Evolutionary conservation across 2,888 invertebrate species (phyloP), one percentile per base, ranked within the genome.

Genomic region (Eubasilissa splendida): DNA sequence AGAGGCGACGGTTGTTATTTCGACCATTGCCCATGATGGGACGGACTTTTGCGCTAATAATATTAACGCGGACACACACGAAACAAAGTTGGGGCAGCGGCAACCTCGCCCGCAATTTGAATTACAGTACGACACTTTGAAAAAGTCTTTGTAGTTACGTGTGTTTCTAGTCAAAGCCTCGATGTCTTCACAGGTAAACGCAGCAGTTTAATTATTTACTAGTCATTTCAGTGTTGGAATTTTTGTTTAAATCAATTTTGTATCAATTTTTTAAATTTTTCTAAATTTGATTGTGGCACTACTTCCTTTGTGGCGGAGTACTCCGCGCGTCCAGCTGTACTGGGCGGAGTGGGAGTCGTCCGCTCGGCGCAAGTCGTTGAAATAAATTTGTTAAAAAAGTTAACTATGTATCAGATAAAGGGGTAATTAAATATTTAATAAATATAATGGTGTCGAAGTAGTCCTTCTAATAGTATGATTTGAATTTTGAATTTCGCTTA

Each of bases 161-260:
- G 22, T 10, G 33, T 31, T 63, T 11, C 60, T 11, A 22, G 10
- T 31, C 14, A 63, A 63, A 63, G 60, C 60, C 22, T 63, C 60
- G 33, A 63, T 63, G 60, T 63, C 60, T 63, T 31, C 60, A 31
- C 60, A 63, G 60, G 60, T 63, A 63, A 63, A 31, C 33, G 11
- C 10, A 4, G 9, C 5, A 31, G 10, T 11, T 31, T 10, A 12
- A 10, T 31, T 31, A 63, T 22, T 63, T 63, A 31, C 60, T 63
- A 22, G 22, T 63, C 22, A 7, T 31, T 63, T 63, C 9, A 31
- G 60, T 31, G 22, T 22, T 22, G 22, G 22, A 22, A 7, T 63
- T 60, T 11, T 9, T 10, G 60, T 14, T 14, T 22, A 10, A 63
- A 14, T 63, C 33, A 11, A 10, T 31, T 63, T 22, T 63, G 60